phyloP scores from a whole-genome alignment of 2,888 invertebrate genomes.

The Augiades crinisus region DNA sequence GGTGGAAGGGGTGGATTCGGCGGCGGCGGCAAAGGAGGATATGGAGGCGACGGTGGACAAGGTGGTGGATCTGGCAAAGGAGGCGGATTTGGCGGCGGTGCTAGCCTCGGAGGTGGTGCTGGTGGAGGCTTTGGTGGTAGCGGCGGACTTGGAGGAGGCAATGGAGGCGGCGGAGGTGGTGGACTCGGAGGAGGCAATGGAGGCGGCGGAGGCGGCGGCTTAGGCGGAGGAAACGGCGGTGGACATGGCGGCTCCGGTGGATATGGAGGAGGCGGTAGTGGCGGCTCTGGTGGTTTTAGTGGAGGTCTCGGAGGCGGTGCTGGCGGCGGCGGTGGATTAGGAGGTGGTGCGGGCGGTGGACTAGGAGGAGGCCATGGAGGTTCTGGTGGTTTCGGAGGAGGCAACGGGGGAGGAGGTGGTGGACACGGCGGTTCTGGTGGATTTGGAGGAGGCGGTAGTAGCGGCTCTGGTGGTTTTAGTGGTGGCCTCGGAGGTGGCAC shows the following conservation, averaged over 20 bases:
- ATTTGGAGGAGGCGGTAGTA: constrained; percentile 33
- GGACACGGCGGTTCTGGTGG: constrained; percentile 28
- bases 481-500: constrained; percentile 43
- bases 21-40: constrained; percentile 27
- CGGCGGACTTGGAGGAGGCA: constrained; percentile 39
- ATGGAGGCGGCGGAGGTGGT: constrained; percentile 15
- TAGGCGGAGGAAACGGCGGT: constrained; percentile 42
- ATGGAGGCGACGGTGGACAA: constrained; percentile 35
- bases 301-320: constrained; percentile 42
- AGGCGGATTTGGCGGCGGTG: constrained; percentile 30
- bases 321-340: constrained; percentile 37
- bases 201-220: constrained; percentile 29
- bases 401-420: constrained; percentile 26
- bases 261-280: constrained; percentile 49
- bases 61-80: constrained; percentile 30
- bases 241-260: constrained; percentile 38
- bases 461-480: constrained; percentile 19
- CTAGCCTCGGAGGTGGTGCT: constrained; percentile 41
- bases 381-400: constrained; percentile 30
- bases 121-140: too few relatives aligned
- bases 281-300: constrained; percentile 19
- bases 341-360: constrained; percentile 30
- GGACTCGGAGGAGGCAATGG: constrained; percentile 14
- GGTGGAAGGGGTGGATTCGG: constrained; percentile 30
- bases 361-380: constrained; percentile 31